phyloP scores from a whole-genome alignment of 2,888 invertebrate genomes.

The Cepaea hortensis region DNA sequence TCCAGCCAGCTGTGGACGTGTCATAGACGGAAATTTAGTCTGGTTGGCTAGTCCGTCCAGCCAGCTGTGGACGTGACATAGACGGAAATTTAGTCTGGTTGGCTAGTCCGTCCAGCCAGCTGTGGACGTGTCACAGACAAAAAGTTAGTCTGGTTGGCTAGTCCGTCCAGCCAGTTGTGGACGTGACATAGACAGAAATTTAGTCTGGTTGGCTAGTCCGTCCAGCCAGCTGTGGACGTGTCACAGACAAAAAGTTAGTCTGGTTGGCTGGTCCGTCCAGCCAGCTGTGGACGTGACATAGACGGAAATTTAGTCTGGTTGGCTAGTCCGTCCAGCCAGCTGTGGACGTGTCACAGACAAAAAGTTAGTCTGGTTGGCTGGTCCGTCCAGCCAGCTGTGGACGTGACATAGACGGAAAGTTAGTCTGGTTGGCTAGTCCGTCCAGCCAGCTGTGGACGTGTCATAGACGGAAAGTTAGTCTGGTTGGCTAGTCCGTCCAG shows the following conservation, averaged over 20 bases:
- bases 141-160: background rate
- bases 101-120: conserved; percentile 74
- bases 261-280: too few relatives aligned
- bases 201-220: conserved; percentile 68
- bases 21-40: background rate
- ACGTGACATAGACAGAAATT: background rate
- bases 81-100: conserved; percentile 61
- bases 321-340: conserved; percentile 74
- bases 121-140: background rate
- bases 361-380: too few relatives aligned
- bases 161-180: too few relatives aligned
- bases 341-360: background rate
- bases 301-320: conserved; percentile 54
- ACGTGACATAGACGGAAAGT: background rate
- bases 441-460: conserved; percentile 70
- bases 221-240: conserved; percentile 70
- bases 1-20: conserved; percentile 70
- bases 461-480: background rate
- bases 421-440: conserved; percentile 68
- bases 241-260: background rate
- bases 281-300: too few relatives aligned
- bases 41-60: too few relatives aligned
- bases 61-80: too few relatives aligned
- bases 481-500: too few relatives aligned
- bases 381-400: too few relatives aligned